Conservation (phyloP, 2,888 invertebrate species). For the Ectemnius continuus region DNA sequence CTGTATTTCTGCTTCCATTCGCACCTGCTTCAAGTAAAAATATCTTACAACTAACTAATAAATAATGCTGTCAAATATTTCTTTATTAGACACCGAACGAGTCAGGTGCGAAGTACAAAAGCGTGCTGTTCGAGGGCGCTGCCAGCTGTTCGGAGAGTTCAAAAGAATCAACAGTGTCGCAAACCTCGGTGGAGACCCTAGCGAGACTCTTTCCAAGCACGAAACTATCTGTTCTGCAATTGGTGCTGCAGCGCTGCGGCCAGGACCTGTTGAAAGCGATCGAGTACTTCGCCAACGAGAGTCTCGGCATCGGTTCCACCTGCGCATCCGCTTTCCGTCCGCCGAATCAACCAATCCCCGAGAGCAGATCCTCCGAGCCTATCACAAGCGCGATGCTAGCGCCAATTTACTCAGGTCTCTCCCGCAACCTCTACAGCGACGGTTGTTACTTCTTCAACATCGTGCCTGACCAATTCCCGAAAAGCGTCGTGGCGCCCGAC, state of each 20-base stretch:
- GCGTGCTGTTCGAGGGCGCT: conserved; percentile 33
- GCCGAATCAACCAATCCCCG: conserved; percentile 41
- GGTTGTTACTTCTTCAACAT: conserved; percentile 71
- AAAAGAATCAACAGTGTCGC: conserved; percentile 80
- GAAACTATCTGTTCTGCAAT: conserved; percentile 91
- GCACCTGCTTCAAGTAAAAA: too few species aligned
- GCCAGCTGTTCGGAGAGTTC: conserved; percentile 24
- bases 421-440: conserved; percentile 68
- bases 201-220: conserved; percentile 93
- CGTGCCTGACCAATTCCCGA: conserved; percentile 67
- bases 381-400: conserved; percentile 51
- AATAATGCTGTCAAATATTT: too few species aligned
- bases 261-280: conserved; percentile 94
- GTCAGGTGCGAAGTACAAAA: conserved; percentile 33
- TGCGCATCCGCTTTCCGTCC: conserved; percentile 56
- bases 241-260: conserved; percentile 94
- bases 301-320: conserved; percentile 40
- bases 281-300: conserved; percentile 84
- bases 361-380: conserved; percentile 36
- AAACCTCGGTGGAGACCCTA: conserved; percentile 90
- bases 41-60: too few species aligned
- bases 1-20: too few species aligned
- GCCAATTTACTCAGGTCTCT: conserved; percentile 66
- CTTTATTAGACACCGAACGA: conserved; percentile 22
- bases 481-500: conserved; percentile 49